Percentiles rank a stretch among this genome's conserved stretches.
These are phyloP conservation scores for Latheticus oryzae DNA, from an alignment of 2,888 invertebrate genomes.

Conservation along the genomic window DNA sequence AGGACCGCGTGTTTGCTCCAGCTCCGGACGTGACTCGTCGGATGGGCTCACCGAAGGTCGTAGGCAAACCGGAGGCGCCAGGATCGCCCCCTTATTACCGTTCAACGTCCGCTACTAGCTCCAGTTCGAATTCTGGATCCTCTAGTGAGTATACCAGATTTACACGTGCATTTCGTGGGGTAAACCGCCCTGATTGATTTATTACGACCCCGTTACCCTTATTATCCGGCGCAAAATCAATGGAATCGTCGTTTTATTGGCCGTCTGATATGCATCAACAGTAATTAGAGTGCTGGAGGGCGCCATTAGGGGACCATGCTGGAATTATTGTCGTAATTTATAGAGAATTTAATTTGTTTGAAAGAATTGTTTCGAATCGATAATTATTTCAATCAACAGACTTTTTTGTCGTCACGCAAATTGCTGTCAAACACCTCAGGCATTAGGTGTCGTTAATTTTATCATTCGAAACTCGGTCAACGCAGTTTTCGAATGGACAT, in stretches of 20 bases:
- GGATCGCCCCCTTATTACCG: constrained; percentile 67
- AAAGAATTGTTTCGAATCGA: background rate
- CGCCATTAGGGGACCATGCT: constrained; percentile 18
- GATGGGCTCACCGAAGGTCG: constrained; percentile 59
- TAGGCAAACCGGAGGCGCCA: constrained; percentile 61
- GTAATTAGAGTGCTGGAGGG: constrained; percentile 36
- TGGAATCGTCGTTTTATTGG: constrained; percentile 39
- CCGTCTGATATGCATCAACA: constrained; percentile 37
- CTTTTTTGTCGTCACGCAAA: too few relatives aligned
- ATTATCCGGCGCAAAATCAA: constrained; percentile 35
- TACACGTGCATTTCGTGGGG: constrained; percentile 26
- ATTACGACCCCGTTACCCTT: constrained; percentile 29
- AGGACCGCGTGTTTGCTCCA: constrained; percentile 62
- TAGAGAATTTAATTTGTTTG: constrained; percentile 22
- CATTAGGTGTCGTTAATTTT: background rate
- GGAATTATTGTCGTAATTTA: constrained; percentile 33
- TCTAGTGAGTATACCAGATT: constrained; percentile 67
- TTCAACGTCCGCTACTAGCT: constrained; percentile 69
- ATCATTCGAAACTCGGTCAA: constrained; percentile 2
- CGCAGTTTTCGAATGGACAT: constrained; percentile 20
- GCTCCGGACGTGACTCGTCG: constrained; percentile 72
- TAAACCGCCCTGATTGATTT: constrained; percentile 36
- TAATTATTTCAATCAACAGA: too few relatives aligned
- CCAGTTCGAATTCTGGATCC: constrained; percentile 72
- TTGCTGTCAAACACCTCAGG: too few relatives aligned